phyloP scores from a whole-genome alignment of 2,888 invertebrate genomes.

The Busseola fusca region DNA sequence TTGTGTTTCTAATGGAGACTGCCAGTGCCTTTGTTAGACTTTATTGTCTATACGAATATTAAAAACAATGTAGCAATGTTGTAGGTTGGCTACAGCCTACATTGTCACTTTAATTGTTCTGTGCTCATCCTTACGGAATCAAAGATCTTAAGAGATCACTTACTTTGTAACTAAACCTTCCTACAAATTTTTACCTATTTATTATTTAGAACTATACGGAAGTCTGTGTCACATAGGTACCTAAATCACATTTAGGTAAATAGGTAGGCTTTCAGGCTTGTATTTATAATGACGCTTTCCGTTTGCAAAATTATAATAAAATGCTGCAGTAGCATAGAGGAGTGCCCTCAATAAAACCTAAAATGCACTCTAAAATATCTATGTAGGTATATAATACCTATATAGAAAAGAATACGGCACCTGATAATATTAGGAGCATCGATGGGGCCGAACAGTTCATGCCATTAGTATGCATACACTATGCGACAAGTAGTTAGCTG shows the following conservation, averaged over 20 bases:
- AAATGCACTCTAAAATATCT: conserved; percentile 44
- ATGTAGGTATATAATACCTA: no score
- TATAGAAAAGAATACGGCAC: conserved; percentile 22
- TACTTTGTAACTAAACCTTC: conserved; percentile 22
- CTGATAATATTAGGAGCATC: neutral
- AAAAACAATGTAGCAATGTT: conserved; percentile 52
- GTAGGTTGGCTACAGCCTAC: conserved; percentile 30
- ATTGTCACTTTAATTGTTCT: conserved; percentile 35
- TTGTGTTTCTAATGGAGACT: conserved; percentile 24
- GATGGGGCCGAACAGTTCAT: conserved; percentile 6
- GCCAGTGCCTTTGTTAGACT: conserved; percentile 34
- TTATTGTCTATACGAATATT: conserved; percentile 36
- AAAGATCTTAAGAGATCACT: conserved; percentile 22
- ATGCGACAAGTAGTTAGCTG: conserved; percentile 20
- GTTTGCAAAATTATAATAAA: conserved; percentile 19
- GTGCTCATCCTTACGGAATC: conserved; percentile 9
- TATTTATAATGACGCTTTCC: neutral
- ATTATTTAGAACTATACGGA: conserved; percentile 11
- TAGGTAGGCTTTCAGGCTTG: conserved; percentile 2
- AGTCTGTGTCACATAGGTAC: neutral
- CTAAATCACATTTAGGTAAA: neutral
- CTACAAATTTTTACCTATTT: conserved; percentile 2
- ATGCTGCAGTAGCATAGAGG: neutral
- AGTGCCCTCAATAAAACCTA: conserved; percentile 2
- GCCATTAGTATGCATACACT: conserved; percentile 25